These are phyloP conservation scores for Caenorhabditis sp. DNA, from an alignment of 2,888 invertebrate genomes.

Conservation along the genomic window DNA sequence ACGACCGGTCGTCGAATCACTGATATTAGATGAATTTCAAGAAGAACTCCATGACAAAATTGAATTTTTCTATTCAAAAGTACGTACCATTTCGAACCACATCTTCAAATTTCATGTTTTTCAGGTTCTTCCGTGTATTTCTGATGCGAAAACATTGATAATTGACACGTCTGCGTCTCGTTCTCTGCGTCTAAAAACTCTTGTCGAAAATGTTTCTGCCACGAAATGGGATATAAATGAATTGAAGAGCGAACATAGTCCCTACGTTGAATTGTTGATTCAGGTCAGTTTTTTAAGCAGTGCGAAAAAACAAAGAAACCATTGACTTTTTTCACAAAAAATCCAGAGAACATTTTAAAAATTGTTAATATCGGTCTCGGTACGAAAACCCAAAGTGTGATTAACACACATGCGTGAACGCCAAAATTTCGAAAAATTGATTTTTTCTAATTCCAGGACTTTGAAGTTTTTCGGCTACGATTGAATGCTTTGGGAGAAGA, in stretches of 20 bases:
- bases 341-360: too few relatives aligned
- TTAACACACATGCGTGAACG: too few relatives aligned
- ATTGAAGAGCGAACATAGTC: slow-evolving; percentile 90
- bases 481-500: slow-evolving; percentile 38
- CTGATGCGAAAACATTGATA: slow-evolving; percentile 35
- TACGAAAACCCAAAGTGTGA: too few relatives aligned
- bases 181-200: slow-evolving; percentile 65
- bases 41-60: slow-evolving; percentile 14
- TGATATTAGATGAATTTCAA: slow-evolving; percentile 74
- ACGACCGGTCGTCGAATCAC: slow-evolving; percentile 84
- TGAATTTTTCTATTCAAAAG: slow-evolving; percentile 58
- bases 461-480: slow-evolving; percentile 48
- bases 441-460: slow-evolving; percentile 56
- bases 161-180: slow-evolving; percentile 53
- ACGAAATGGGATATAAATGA: slow-evolving; percentile 87
- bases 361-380: too few relatives aligned
- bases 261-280: slow-evolving; percentile 77
- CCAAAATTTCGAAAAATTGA: too few relatives aligned
- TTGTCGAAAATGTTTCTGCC: slow-evolving; percentile 83
- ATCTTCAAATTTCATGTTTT: background rate
- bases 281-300: slow-evolving; percentile 36
- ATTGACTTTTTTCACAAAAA: too few relatives aligned
- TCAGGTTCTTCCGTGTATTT: slow-evolving; percentile 35
- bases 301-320: background rate
- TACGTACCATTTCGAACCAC: slow-evolving; percentile 5